Percentiles rank a stretch among this genome's conserved stretches.
phyloP scores from a whole-genome alignment of 2,113 vertebrate genomes.

The Lichenostomus cassidix region DNA sequence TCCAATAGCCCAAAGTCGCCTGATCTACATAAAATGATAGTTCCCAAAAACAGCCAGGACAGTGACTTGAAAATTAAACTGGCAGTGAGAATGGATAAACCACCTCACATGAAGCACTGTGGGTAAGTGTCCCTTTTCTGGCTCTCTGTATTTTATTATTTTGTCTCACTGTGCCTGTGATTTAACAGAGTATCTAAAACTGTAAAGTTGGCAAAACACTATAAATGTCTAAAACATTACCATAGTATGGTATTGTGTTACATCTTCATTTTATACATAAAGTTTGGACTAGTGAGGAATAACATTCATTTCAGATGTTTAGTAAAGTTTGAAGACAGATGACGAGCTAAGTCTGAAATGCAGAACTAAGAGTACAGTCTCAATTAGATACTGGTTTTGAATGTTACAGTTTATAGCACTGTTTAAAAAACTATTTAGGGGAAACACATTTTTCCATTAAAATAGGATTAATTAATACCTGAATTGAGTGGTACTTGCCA shows the following conservation, averaged over 20 bases:
- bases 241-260: not conserved
- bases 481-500: not conserved
- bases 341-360: not conserved
- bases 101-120: conserved; percentile 96
- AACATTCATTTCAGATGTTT: not conserved
- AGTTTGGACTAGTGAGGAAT: not conserved
- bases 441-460: not conserved
- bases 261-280: not conserved
- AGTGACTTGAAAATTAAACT: conserved; percentile 92
- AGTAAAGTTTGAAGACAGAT: not conserved
- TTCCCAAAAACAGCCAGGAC: conserved; percentile 94
- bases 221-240: not conserved
- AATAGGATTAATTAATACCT: not conserved
- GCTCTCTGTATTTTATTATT: not conserved
- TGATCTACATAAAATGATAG: conserved; percentile 91
- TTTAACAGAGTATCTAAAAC: not conserved
- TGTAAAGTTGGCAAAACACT: not conserved
- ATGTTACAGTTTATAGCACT: not conserved
- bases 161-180: not conserved
- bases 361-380: not conserved
- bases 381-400: not conserved
- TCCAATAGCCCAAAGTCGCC: conserved; percentile 89
- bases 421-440: not conserved
- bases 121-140: conserved; percentile 79
- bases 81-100: conserved; percentile 96